These are phyloP conservation scores for Sinotaia quadrata DNA, from an alignment of 2,888 invertebrate genomes.

Conservation along the genomic window DNA sequence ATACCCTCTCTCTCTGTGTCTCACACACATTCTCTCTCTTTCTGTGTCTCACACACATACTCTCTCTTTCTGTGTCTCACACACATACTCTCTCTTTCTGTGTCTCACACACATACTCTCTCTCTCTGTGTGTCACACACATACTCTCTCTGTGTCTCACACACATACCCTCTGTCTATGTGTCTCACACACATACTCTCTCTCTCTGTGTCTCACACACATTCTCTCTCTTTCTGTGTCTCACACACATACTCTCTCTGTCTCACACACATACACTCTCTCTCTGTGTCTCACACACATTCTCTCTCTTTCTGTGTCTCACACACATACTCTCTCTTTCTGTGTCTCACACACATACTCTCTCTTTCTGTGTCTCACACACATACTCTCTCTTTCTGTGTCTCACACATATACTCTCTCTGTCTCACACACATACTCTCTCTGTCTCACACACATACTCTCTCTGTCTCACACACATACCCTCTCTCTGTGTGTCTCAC, in stretches of 20 bases:
- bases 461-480: slow-evolving; percentile 12
- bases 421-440: slow-evolving; percentile 10
- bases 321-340: slow-evolving; percentile 4
- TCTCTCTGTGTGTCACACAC: neutral
- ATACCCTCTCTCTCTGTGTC: slow-evolving; percentile 13
- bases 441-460: no score
- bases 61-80: slow-evolving; percentile 1
- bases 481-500: neutral
- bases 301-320: neutral
- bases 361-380: slow-evolving; percentile 9
- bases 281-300: neutral
- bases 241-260: no score
- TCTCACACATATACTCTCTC: neutral
- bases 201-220: no score
- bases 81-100: slow-evolving; percentile 10
- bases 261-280: neutral
- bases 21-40: slow-evolving; percentile 7
- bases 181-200: neutral
- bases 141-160: slow-evolving; percentile 5
- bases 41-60: neutral
- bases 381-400: slow-evolving; percentile 24
- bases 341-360: slow-evolving; percentile 5
- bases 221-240: no score
- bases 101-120: slow-evolving; percentile 4
- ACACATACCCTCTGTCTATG: neutral